Evolutionary conservation across 1,140 invertebrate species (phyloP).

Genomic region (Habropoda laboriosa): DNA sequence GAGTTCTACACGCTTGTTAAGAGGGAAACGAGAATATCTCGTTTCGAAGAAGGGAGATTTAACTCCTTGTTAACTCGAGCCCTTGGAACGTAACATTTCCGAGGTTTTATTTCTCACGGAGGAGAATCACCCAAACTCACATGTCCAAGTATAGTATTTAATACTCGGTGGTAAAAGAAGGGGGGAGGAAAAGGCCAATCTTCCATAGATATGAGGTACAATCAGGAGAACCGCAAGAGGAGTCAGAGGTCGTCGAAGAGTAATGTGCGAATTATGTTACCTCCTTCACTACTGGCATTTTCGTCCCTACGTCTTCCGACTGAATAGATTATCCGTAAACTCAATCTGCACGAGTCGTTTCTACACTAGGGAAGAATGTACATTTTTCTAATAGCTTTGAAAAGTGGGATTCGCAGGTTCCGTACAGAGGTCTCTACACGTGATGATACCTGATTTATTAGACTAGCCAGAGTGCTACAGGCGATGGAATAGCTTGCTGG

Average conservation of each 20-base stretch:
- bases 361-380: too few relatives aligned
- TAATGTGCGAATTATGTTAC: slow-evolving; percentile 38
- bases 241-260: slow-evolving; percentile 13
- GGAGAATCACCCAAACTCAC: not conserved
- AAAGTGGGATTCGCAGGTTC: not conserved
- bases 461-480: not conserved
- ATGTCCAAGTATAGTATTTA: not conserved
- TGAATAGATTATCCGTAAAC: not conserved
- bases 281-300: slow-evolving; percentile 2
- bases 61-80: not conserved
- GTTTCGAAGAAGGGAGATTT: slow-evolving; percentile 18
- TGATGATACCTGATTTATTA: not conserved
- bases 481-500: not conserved
- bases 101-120: fast-evolving
- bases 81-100: not conserved
- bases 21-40: slow-evolving; percentile 11
- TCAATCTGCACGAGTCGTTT: not conserved
- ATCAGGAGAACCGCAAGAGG: slow-evolving; percentile 28
- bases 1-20: slow-evolving; percentile 11
- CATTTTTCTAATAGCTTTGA: too few relatives aligned
- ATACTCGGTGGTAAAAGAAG: not conserved
- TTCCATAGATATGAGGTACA: not conserved
- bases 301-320: not conserved
- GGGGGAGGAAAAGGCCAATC: not conserved
- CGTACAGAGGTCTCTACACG: not conserved